Conservation (phyloP, 2,113 vertebrate genomes). For the Scalopus aquaticus region DNA sequence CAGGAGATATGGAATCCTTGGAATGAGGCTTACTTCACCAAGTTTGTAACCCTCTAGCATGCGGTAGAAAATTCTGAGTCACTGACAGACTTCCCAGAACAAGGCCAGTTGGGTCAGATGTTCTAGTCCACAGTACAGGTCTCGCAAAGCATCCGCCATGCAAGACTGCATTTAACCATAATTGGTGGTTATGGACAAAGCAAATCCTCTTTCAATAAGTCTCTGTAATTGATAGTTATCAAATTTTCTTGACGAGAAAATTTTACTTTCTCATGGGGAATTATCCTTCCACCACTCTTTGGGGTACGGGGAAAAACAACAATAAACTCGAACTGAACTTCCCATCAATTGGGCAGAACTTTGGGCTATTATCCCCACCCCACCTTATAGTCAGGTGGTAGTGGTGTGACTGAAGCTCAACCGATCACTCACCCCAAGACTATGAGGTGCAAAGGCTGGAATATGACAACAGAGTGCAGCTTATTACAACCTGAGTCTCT, state of each 20-base stretch:
- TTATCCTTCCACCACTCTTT: not conserved
- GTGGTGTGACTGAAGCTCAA: not conserved
- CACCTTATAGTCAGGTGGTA: not conserved
- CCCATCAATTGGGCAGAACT: not conserved
- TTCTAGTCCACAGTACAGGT: not conserved
- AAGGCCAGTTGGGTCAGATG: not conserved
- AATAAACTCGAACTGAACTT: not conserved
- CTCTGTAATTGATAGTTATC: not conserved
- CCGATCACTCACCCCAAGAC: not conserved
- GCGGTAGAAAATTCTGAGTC: not conserved
- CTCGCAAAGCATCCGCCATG: not conserved
- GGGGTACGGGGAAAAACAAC: not conserved
- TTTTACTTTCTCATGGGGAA: not conserved
- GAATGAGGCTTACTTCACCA: not conserved
- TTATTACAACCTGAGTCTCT: not conserved
- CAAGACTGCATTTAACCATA: not conserved
- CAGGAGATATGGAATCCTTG: not conserved
- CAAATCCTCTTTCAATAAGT: not conserved
- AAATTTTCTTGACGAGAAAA: slow-evolving; percentile 2
- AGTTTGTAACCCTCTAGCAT: not conserved
- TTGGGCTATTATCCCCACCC: not conserved
- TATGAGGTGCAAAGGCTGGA: not conserved
- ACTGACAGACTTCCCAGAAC: not conserved
- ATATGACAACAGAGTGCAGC: not conserved
- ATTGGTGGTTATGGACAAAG: not conserved